Base-by-base conservation (phyloP, 2,888 invertebrate genomes). In the Morpho deidamia region DNA sequence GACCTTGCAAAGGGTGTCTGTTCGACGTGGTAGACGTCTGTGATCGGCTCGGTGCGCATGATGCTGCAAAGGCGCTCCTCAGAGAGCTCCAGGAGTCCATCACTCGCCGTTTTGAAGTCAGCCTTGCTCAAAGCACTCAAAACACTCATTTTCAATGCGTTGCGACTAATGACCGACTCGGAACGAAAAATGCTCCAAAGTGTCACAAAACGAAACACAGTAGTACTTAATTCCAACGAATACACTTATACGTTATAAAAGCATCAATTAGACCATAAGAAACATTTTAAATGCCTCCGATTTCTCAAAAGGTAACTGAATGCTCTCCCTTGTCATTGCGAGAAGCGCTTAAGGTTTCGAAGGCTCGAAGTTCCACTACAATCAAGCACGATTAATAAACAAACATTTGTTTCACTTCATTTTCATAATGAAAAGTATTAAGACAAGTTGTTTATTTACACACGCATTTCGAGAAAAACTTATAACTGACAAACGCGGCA, bases 1-100 rank as follows among this genome's bases (percentile, higher is more conserved):
- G 90, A 95, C 95, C 95, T 95, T 91, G 95, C 95, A 90, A 95
- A 95, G 74, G 95, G 95, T 73, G 94, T 94, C 86, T 94, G 94
- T 83, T 95, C 95, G 71, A 95, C 94, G 82, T 94, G 93, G 83
- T 95, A 95, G 65, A 94, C 92, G 70, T 94, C 93, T 69, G 93
- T 92, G 83, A 95, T 95, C 69, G 94, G 92, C 76, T 94, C 93
- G 77, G 92, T 91, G 70, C 93, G 93, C 80, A 95, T 92, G 77
- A 95, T 88, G 78, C 91, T 91, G 71, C 92, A 90, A 70, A 94
- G 87, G 73, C 91, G 90, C 70, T 93, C 93, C 78, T 93, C 92
- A 54, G 92, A 91, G 72, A 95, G 90, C 86, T 93, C 93, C 81
- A 95, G 86, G 70, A 95, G 92, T 67, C 95, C 95, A 83, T 94